Evolutionary conservation across 35 echinoderm and acorn worm species (phyloP), one percentile per base, ranked within the genome.

Genomic region (Heliocidaris erythrogramma): DNA sequence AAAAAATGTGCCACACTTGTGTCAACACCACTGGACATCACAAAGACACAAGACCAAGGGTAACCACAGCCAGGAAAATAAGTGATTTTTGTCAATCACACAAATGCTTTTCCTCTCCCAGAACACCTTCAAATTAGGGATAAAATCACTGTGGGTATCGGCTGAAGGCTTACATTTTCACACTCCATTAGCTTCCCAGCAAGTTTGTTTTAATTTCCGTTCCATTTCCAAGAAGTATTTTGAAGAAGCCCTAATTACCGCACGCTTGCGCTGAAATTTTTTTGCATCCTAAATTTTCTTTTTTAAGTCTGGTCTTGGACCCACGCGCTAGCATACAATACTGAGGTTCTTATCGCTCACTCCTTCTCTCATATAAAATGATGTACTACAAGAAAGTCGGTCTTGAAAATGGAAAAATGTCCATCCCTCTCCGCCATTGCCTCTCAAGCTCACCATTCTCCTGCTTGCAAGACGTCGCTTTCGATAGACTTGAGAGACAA

Each of bases 241-340:
- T 27, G 27, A 27, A 78, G 65, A 78, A 78, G 65, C 65, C 65
- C 65, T 78, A 7, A 78, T 78, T 78, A 78, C 65, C 65, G 65
- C 65, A 78, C 27, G 91, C 91, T 92, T 92, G 91, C 48, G 91
- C 91, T 59, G 87, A 59, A 21, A 24, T 92, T 49, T 92, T 14
- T 92, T 92, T 92, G 31, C 87, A 47, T 89, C 31, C 87, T 89
- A 89, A 89, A 47, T 89, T 89, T 89, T 47, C 91, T 92, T 52
- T 92, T 92, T 92, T 17, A 30, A 48, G 31, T 56, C 48, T 30
- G 91, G 91, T 92, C 91, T 92, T 92, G 91, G 91, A 92, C 91
- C 91, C 50, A 50, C 30, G 91, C 49, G 48, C 31, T 48, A 92
- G 91, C 50, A 13, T 49, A 92, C 47, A 92, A 92, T 92, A 92